Conservation (phyloP, 2,797 vertebrate species). For the Cossypha heuglini region DNA sequence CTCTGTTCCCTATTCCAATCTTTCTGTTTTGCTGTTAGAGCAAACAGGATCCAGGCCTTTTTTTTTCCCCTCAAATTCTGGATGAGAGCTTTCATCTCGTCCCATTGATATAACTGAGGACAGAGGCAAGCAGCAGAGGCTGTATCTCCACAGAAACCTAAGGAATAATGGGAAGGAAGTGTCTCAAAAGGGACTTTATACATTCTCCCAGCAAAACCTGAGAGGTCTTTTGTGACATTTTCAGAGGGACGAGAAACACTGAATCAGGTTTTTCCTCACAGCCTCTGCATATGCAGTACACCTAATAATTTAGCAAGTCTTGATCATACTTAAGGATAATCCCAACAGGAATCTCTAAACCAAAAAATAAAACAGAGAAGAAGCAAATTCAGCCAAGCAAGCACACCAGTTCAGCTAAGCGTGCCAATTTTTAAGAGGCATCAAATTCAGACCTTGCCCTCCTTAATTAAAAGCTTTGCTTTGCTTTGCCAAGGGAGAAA, state of each 20-base stretch:
- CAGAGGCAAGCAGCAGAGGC: neutral
- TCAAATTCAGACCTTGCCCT: conserved; percentile 14
- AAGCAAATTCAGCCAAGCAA: neutral
- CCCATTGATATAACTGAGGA: neutral
- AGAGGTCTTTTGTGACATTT: neutral
- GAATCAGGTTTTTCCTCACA: neutral
- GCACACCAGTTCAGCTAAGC: neutral
- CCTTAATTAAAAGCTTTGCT: conserved; percentile 57
- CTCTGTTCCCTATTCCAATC: neutral
- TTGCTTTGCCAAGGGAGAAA: conserved; percentile 34
- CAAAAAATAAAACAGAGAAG: neutral
- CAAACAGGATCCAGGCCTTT: neutral
- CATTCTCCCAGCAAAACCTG: neutral
- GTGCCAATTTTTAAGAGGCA: neutral
- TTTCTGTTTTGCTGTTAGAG: neutral
- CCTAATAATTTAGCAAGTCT: neutral
- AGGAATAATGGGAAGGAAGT: neutral
- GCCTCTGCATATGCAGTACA: neutral
- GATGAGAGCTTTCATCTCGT: neutral
- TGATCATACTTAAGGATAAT: neutral
- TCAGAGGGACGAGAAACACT: neutral
- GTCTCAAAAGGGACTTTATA: neutral
- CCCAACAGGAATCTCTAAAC: neutral
- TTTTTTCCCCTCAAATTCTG: neutral
- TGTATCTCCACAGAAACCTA: neutral